Percentiles rank a stretch among this genome's conserved stretches.
phyloP scores from a whole-genome alignment of 2,113 vertebrate genomes.

The Carassius gibelio region DNA sequence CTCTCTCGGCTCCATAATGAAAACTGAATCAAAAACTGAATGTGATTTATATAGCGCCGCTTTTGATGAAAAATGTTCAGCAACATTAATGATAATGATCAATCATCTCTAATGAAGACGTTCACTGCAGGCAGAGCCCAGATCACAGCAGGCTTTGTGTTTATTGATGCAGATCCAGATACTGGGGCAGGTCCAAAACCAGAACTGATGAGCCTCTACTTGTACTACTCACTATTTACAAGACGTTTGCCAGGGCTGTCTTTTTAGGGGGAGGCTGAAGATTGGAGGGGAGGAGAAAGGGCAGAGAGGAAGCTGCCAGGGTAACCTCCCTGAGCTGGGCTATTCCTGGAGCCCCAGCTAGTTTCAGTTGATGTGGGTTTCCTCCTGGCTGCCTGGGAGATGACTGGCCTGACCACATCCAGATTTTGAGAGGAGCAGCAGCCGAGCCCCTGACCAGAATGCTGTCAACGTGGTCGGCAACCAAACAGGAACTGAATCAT shows the following conservation, averaged over 20 bases:
- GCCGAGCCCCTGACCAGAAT: conserved; percentile 57
- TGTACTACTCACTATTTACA: conserved; percentile 50
- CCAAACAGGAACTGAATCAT: conserved; percentile 93
- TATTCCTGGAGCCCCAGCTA: conserved; percentile 78
- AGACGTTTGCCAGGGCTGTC: conserved; percentile 46
- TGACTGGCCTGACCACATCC: conserved; percentile 98
- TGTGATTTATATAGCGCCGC: conserved; percentile 30
- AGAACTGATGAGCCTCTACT: conserved; percentile 47
- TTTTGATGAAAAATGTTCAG: conserved; percentile 42
- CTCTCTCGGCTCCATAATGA: conserved; percentile 30
- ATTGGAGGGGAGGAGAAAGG: conserved; percentile 56
- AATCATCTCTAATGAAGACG: conserved; percentile 27
- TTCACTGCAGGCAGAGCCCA: conserved; percentile 23
- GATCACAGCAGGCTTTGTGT: conserved; percentile 45
- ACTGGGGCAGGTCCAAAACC: conserved; percentile 41
- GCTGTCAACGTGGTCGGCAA: conserved; percentile 53
- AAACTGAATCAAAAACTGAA: conserved; percentile 38
- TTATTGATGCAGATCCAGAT: conserved; percentile 54
- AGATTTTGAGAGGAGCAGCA: conserved; percentile 71
- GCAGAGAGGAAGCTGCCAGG: conserved; percentile 68
- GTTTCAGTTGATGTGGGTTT: conserved; percentile 99
- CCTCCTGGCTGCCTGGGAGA: conserved; percentile 95
- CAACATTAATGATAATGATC: conserved; percentile 26
- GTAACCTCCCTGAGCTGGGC: conserved; percentile 67
- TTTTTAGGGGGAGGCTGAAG: conserved; percentile 24